phyloP scores from a whole-genome alignment of 1,140 invertebrate species.

The Hyphantria cunea region DNA sequence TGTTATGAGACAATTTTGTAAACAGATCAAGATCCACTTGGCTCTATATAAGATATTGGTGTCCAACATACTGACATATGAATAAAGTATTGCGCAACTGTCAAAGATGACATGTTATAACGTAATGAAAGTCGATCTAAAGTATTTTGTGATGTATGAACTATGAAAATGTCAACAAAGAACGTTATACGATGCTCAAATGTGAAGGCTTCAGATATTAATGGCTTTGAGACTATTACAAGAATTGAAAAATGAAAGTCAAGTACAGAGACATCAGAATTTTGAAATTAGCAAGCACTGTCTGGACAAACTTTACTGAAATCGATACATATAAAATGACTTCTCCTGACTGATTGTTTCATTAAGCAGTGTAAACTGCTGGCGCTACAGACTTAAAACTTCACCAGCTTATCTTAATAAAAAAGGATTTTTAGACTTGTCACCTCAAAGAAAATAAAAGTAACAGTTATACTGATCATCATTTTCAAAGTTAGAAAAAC shows the following conservation, averaged over 20 bases:
- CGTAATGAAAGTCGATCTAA: not conserved
- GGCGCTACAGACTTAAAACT: too few relatives aligned
- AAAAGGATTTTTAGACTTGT: too few relatives aligned
- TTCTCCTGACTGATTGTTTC: too few relatives aligned
- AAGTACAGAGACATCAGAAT: too few relatives aligned
- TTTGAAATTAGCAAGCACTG: not conserved
- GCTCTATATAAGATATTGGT: not conserved
- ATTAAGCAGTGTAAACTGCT: too few relatives aligned
- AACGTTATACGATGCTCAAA: not conserved
- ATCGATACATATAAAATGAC: too few relatives aligned
- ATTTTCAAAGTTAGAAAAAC: too few relatives aligned
- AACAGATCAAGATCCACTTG: slow-evolving; percentile 15
- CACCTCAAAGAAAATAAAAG: too few relatives aligned
- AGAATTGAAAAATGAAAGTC: too few relatives aligned
- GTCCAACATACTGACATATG: slow-evolving; percentile 14
- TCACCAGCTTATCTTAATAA: too few relatives aligned
- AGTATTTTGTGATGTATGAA: not conserved
- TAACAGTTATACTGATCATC: too few relatives aligned
- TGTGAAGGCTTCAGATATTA: not conserved
- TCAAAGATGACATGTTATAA: slow-evolving; percentile 17
- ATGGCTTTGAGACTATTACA: not conserved
- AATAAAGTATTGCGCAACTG: slow-evolving; percentile 8
- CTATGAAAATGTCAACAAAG: not conserved
- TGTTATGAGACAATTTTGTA: not conserved
- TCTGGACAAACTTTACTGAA: too few relatives aligned